phyloP scores from a whole-genome alignment of 2,113 vertebrate genomes.

The Capra hircus region DNA sequence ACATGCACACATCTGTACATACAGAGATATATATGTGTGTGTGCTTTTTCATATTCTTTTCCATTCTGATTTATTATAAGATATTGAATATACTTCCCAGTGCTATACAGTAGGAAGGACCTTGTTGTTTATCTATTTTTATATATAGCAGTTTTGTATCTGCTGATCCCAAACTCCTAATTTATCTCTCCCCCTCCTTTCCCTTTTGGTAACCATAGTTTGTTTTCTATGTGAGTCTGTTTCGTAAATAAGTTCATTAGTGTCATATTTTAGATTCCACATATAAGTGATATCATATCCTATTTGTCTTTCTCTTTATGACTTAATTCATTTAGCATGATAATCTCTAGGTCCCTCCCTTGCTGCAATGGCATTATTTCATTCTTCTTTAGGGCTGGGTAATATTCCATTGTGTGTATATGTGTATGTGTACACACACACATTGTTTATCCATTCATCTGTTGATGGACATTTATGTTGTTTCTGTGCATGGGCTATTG shows the following conservation, averaged over 20 bases:
- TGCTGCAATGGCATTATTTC: not conserved
- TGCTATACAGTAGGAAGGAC: not conserved
- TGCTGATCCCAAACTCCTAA: not conserved
- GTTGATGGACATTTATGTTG: not conserved
- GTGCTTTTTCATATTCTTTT: not conserved
- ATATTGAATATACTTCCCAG: not conserved
- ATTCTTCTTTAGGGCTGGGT: not conserved
- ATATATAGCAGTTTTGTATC: not conserved
- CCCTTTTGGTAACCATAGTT: not conserved
- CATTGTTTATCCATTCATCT: not conserved
- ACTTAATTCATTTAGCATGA: not conserved
- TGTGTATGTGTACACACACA: not conserved
- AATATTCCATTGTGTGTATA: not conserved
- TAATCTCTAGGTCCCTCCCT: not conserved
- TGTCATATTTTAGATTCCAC: not conserved
- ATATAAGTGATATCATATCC: not conserved
- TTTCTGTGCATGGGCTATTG: not conserved
- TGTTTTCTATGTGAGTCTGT: not conserved
- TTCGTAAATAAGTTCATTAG: not conserved
- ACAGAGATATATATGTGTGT: not conserved
- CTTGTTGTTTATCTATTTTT: not conserved
- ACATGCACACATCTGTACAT: not conserved
- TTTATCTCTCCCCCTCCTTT: not conserved
- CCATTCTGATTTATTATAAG: not conserved
- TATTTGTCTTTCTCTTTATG: not conserved